These are phyloP conservation scores for Carabus problematicus DNA, from an alignment of 2,888 invertebrate species.

Conservation along the genomic window DNA sequence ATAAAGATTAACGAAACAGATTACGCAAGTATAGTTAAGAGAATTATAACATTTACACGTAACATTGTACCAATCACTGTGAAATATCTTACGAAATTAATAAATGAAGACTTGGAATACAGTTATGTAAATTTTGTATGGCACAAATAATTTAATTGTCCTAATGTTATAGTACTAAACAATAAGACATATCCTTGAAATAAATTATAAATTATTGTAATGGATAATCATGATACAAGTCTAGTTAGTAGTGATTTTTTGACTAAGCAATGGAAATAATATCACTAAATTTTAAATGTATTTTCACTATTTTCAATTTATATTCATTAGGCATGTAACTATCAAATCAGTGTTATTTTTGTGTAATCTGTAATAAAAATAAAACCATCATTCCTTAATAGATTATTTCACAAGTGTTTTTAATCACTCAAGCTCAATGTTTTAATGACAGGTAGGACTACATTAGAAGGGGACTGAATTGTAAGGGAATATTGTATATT, in stretches of 20 bases:
- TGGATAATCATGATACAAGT: constrained; percentile 1
- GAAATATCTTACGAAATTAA: neutral
- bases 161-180: constrained; percentile 12
- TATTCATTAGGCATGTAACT: constrained; percentile 9
- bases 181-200: constrained; percentile 14
- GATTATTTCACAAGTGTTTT: neutral
- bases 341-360: constrained; percentile 18
- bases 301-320: constrained; percentile 17
- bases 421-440: too few relatives aligned
- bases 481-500: too few relatives aligned
- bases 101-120: neutral
- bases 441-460: too few relatives aligned
- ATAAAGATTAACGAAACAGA: neutral
- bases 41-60: too few relatives aligned
- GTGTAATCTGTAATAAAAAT: constrained; percentile 19
- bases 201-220: neutral
- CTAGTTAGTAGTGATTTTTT: constrained; percentile 12
- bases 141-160: constrained; percentile 12
- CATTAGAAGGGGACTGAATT: too few relatives aligned
- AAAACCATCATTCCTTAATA: constrained; percentile 13
- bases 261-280: constrained; percentile 13
- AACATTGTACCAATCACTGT: too few relatives aligned
- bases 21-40: neutral
- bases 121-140: constrained; percentile 12
- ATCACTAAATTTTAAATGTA: constrained; percentile 17